phyloP scores from a whole-genome alignment of 2,113 vertebrate species.

The Calidris pygmaea region DNA sequence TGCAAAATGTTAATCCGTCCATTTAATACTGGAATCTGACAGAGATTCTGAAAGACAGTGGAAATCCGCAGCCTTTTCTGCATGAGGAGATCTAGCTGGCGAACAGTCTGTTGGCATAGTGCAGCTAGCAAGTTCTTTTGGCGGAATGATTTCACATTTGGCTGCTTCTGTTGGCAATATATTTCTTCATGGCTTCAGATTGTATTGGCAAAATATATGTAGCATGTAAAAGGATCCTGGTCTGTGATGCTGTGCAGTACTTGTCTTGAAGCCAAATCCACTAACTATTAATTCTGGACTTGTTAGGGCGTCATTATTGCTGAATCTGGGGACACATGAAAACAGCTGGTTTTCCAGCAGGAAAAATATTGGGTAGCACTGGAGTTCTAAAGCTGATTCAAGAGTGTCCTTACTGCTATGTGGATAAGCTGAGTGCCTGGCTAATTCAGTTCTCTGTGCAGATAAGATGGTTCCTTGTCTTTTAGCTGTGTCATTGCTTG shows the following conservation, averaged over 20 bases:
- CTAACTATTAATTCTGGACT: background rate
- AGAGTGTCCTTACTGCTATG: background rate
- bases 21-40: slow-evolving; percentile 19
- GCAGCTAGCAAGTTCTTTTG: background rate
- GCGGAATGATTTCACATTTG: slow-evolving; percentile 25
- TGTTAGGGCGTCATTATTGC: background rate
- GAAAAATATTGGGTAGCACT: background rate
- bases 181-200: slow-evolving; percentile 17
- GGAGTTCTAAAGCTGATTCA: background rate
- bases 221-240: background rate
- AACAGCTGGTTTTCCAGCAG: background rate
- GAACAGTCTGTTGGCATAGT: background rate
- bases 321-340: background rate
- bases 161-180: slow-evolving; percentile 19
- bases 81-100: background rate
- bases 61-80: background rate
- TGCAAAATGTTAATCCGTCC: slow-evolving; percentile 13
- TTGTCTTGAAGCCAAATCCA: background rate
- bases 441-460: background rate
- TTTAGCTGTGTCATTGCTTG: background rate
- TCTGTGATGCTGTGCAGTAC: background rate
- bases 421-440: background rate
- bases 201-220: slow-evolving; percentile 39
- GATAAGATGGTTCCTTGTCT: background rate
- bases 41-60: background rate